A percentile compares a stretch with the other conserved stretches of the same genome.
These are phyloP conservation scores for Urechis unicinctus DNA, from an alignment of 2,888 invertebrate genomes.

Conservation along the genomic window DNA sequence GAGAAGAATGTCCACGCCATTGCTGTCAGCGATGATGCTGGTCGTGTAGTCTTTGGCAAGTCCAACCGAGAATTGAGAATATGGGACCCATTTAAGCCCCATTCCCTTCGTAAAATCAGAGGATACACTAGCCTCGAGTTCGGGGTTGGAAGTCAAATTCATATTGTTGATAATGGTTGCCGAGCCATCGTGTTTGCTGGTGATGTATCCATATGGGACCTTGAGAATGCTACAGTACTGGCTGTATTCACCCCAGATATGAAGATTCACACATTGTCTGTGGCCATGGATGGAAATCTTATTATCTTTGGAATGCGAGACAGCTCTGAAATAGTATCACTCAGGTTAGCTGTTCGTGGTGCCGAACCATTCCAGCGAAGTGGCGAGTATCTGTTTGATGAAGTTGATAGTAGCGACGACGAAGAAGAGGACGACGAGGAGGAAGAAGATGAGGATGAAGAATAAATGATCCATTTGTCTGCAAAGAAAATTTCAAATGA, in stretches of 20 bases:
- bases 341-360: constrained; percentile 10
- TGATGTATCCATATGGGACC: constrained; percentile 45
- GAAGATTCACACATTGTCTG: constrained; percentile 32
- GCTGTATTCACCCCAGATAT: constrained; percentile 45
- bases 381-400: constrained; percentile 18
- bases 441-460: not conserved
- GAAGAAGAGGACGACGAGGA: constrained; percentile 15
- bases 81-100: constrained; percentile 33
- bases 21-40: constrained; percentile 36
- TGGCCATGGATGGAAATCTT: constrained; percentile 32
- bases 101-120: constrained; percentile 24
- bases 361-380: not conserved
- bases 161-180: constrained; percentile 29
- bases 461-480: too few relatives aligned
- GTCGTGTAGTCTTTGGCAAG: constrained; percentile 39
- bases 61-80: constrained; percentile 36
- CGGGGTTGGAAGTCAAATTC: constrained; percentile 32
- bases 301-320: constrained; percentile 40
- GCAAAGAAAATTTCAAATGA: too few relatives aligned
- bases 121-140: constrained; percentile 34
- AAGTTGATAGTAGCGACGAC: constrained; percentile 13
- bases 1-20: constrained; percentile 43
- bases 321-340: constrained; percentile 27
- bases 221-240: constrained; percentile 29
- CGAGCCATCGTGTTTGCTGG: constrained; percentile 41